These are phyloP conservation scores for Drosophila tsacasi DNA, from an alignment of 1,140 invertebrate species.

Conservation along the genomic window DNA sequence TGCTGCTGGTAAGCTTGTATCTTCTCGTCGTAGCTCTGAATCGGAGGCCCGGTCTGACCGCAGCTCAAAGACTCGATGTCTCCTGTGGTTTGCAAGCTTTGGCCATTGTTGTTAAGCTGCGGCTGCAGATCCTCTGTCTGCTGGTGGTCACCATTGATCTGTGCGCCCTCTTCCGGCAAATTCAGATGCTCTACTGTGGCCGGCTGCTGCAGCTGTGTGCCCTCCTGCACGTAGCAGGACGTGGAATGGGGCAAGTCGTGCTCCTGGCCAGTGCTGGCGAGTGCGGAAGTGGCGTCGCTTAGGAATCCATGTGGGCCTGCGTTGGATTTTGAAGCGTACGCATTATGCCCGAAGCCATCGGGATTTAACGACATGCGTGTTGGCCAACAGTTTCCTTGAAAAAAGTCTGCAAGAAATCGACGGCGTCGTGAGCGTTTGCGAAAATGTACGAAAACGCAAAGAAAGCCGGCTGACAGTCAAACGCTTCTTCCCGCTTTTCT, in stretches of 20 bases:
- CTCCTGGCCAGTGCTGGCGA: not conserved
- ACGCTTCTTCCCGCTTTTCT: slow-evolving; percentile 8
- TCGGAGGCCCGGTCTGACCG: not conserved
- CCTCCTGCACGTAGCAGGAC: too few species aligned
- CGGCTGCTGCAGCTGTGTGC: too few species aligned
- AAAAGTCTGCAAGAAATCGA: not conserved
- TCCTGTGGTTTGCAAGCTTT: too few species aligned
- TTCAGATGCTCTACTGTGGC: too few species aligned
- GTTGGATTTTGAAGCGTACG: not conserved
- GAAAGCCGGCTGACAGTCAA: slow-evolving; percentile 8
- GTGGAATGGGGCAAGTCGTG: too few species aligned
- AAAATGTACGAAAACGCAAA: not conserved
- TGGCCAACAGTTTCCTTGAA: not conserved
- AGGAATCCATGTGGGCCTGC: not conserved
- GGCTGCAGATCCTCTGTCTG: too few species aligned
- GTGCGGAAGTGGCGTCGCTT: too few species aligned
- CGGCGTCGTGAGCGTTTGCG: not conserved
- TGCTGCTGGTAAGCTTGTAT: not conserved
- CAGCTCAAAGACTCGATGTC: too few species aligned
- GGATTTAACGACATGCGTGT: slow-evolving; percentile 15
- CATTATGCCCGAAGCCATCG: not conserved
- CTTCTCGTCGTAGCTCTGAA: too few species aligned
- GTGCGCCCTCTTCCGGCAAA: too few species aligned
- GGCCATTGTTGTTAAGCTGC: too few species aligned
- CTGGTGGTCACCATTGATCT: too few species aligned